Conservation (phyloP, 2,888 invertebrate species). For the Leucophenga montana region DNA sequence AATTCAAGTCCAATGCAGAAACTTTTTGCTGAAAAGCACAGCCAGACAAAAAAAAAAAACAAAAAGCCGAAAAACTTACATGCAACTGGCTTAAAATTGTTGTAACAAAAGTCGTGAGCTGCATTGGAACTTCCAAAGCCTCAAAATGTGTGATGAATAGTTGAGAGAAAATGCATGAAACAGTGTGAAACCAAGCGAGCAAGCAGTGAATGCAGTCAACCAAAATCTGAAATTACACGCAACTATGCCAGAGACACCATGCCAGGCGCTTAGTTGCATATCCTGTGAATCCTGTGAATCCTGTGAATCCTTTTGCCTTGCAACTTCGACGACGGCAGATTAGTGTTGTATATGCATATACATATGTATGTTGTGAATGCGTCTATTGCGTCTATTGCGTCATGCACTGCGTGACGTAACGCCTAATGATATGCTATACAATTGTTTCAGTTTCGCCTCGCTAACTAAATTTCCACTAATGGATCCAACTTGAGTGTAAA, state of each 20-base stretch:
- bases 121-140: slow-evolving; percentile 34
- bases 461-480: slow-evolving; percentile 54
- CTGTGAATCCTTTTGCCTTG: slow-evolving; percentile 5
- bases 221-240: slow-evolving; percentile 19
- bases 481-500: slow-evolving; percentile 64
- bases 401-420: slow-evolving; percentile 26
- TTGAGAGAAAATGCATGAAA: slow-evolving; percentile 48
- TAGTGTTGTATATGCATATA: slow-evolving; percentile 39
- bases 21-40: not conserved
- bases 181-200: too few species aligned
- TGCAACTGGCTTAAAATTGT: slow-evolving; percentile 1
- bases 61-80: not conserved
- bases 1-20: too few species aligned
- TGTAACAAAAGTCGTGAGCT: too few species aligned
- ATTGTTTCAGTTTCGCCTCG: slow-evolving; percentile 4
- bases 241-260: not conserved
- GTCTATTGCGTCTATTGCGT: too few species aligned
- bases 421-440: slow-evolving; percentile 63
- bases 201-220: slow-evolving; percentile 20
- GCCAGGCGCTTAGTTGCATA: not conserved
- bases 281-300: too few species aligned
- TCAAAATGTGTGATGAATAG: slow-evolving; percentile 32
- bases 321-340: slow-evolving; percentile 2
- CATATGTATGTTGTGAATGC: too few species aligned
- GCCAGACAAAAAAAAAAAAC: not conserved